phyloP scores from a whole-genome alignment of 2,113 vertebrate species.

The Fregetta grallaria region DNA sequence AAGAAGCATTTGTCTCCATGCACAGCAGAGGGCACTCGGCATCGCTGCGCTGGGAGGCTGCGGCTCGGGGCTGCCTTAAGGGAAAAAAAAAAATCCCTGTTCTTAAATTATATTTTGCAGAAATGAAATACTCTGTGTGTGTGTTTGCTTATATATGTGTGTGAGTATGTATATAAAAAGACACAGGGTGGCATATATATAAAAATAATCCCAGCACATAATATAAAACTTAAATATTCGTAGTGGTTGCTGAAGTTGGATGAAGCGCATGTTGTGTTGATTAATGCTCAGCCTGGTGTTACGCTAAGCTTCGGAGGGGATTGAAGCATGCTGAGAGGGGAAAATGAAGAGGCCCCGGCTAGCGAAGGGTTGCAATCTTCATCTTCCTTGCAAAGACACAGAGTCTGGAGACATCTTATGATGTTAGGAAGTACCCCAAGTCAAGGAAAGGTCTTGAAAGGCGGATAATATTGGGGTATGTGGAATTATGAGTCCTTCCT shows the following conservation, averaged over 20 bases:
- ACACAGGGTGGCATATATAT: conserved; percentile 15
- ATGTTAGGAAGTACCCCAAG: neutral
- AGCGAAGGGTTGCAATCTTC: neutral
- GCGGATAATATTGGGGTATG: neutral
- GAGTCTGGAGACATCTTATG: neutral
- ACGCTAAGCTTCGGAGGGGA: neutral
- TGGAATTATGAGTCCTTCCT: neutral
- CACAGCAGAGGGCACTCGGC: conserved; percentile 75
- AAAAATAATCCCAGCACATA: conserved; percentile 49
- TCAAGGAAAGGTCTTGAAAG: neutral
- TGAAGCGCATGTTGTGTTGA: conserved; percentile 18
- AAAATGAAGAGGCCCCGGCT: neutral
- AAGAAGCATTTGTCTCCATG: neutral
- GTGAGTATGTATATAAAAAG: conserved; percentile 32
- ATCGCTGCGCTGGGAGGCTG: neutral
- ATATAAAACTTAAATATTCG: neutral
- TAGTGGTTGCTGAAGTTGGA: neutral
- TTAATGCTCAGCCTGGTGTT: conserved; percentile 31
- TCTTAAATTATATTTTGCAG: conserved; percentile 13
- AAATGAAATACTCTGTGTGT: neutral
- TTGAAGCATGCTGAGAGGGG: neutral
- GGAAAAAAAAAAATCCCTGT: neutral
- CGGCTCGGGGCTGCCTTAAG: neutral
- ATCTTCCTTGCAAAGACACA: neutral
- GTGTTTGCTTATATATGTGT: conserved; percentile 16